Base-by-base conservation (phyloP, 2,888 invertebrate species). In the Plutella xylostella region DNA sequence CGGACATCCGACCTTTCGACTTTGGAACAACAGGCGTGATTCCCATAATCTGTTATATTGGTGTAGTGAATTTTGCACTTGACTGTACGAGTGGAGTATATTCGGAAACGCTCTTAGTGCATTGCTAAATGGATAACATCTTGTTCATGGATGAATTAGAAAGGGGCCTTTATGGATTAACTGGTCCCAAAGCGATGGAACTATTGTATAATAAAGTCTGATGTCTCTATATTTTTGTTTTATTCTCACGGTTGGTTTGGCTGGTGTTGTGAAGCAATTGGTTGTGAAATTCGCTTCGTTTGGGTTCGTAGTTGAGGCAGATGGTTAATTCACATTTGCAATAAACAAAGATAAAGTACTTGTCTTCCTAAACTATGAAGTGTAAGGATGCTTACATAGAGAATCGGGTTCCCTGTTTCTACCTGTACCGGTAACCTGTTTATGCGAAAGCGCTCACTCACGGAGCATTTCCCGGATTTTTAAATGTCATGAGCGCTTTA, bases 61-160 rank as follows among this genome's bases (percentile, higher is more conserved):
- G 64, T 68, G 64, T 64, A 74, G 68, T 65, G 72, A 77, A 74
- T 79, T 77, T 68, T 72, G 74, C 79, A 78, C 80, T 82, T 78
- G 80, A 77, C 76, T 72, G 28, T 43, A 30, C 4, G 17, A 6
- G 34, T 18, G n/a, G 14, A 33, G 17, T 37, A 37, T 18, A 37
- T 33, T 42, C 15, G 33, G 33, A 33, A n/a, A n/a, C 17, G 33
- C 33, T 15, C 33, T 33, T n/a, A 33, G 33, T 33, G 19, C 20
- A 20, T 19, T 52, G 56, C 57, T 65, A 59, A 68, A 68, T 72
- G 66, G 64, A 57, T 62, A 72, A 70, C 76, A 78, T 77, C 79
- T 78, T 78, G 77, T 78, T 73, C 56, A 49, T 45, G 28, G 50
- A 52, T 52, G 51, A 50, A 51, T 48, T 28, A 45, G 28, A n/a